phyloP scores from a whole-genome alignment of 2,113 vertebrate genomes.

The pig (Sus scrofa) region T2T-Sscrofa CM000821.6:27090001-27090500 shows the following conservation, averaged over 20 bases:
- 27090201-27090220: background rate
- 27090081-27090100: background rate
- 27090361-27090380: background rate
- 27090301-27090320: background rate
- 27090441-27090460: no score
- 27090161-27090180: background rate
- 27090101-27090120: no score
- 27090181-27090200: background rate
- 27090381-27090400: background rate
- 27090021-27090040: background rate
- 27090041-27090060: background rate
- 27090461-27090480: no score
- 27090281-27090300: background rate
- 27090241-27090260: background rate
- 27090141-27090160: background rate
- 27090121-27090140: background rate
- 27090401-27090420: no score
- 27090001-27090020: background rate
- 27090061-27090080: fast-evolving
- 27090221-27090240: no score
- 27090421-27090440: no score
- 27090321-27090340: no score
- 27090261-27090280: background rate
- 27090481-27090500: no score
- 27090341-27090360: background rate